Evolutionary conservation across 2,888 invertebrate species (phyloP).

Genomic region (Helicoverpa assulta): DNA sequence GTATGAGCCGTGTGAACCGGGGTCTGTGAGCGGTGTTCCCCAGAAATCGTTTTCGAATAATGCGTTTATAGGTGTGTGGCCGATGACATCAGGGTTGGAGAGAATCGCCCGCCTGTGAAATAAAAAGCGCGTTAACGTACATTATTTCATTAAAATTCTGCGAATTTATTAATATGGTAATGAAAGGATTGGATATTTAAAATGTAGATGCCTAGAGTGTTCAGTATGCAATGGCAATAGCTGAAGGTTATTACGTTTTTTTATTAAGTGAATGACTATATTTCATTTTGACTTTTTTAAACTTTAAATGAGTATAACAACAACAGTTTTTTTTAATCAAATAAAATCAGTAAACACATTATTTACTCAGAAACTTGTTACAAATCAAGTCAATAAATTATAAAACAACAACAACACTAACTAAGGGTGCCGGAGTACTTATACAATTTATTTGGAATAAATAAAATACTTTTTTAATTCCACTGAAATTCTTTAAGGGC

Average conservation of each 20-base stretch:
- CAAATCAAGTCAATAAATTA: background rate
- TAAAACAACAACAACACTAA: background rate
- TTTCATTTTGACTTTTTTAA: background rate
- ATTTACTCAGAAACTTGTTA: too few relatives aligned
- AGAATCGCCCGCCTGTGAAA: constrained; percentile 97
- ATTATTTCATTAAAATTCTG: constrained; percentile 19
- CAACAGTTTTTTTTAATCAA: too few relatives aligned
- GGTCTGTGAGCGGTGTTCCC: constrained; percentile 98
- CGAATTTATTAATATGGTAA: constrained; percentile 46
- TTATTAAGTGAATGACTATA: constrained; percentile 6
- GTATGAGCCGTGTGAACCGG: constrained; percentile 99
- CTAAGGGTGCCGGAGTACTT: constrained; percentile 1
- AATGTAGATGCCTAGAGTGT: constrained; percentile 40
- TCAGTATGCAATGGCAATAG: constrained; percentile 36
- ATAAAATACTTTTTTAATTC: constrained; percentile 24
- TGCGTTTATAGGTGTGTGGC: constrained; percentile 94
- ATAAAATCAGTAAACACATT: too few relatives aligned
- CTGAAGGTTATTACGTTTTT: constrained; percentile 11
- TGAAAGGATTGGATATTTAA: constrained; percentile 47
- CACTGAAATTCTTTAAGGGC: constrained; percentile 31
- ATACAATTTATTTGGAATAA: constrained; percentile 20
- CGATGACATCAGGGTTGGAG: constrained; percentile 97
- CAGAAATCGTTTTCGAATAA: constrained; percentile 98
- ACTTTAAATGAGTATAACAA: background rate
- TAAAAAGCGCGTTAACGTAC: constrained; percentile 71